Conservation (phyloP, 2,888 invertebrate species). For the Rhopalosiphum nymphaeae region DNA sequence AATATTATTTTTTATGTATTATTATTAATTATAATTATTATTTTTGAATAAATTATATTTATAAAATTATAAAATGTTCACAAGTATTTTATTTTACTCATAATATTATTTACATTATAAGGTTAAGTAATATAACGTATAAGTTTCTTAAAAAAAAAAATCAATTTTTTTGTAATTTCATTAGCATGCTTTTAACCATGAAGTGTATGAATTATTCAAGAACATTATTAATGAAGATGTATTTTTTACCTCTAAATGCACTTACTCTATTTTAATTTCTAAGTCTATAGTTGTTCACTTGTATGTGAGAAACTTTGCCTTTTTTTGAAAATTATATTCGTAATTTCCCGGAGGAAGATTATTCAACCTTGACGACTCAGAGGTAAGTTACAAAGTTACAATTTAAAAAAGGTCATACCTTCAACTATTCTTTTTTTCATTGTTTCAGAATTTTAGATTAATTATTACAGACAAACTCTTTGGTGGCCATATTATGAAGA, state of each 20-base stretch:
- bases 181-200: not conserved
- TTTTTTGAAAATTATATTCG: conserved; percentile 36
- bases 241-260: not conserved
- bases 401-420: not conserved
- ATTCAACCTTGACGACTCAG: not conserved
- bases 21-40: not conserved
- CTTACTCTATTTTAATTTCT: not conserved
- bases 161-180: conserved; percentile 3
- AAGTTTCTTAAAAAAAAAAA: not conserved
- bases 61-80: not conserved
- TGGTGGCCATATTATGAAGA: not conserved
- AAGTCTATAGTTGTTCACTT: not conserved
- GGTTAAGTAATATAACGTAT: not conserved
- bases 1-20: too few species aligned
- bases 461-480: not conserved
- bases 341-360: conserved; percentile 20
- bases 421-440: not conserved
- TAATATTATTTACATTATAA: not conserved
- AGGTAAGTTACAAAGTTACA: not conserved
- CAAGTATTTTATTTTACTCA: not conserved
- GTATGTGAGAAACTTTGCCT: not conserved
- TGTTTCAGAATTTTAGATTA: not conserved
- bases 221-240: not conserved
- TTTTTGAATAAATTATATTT: not conserved
- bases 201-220: conserved; percentile 13